These are phyloP conservation scores for Orycteropus afer DNA, from an alignment of 2,113 vertebrate species.

Conservation along the genomic window DNA sequence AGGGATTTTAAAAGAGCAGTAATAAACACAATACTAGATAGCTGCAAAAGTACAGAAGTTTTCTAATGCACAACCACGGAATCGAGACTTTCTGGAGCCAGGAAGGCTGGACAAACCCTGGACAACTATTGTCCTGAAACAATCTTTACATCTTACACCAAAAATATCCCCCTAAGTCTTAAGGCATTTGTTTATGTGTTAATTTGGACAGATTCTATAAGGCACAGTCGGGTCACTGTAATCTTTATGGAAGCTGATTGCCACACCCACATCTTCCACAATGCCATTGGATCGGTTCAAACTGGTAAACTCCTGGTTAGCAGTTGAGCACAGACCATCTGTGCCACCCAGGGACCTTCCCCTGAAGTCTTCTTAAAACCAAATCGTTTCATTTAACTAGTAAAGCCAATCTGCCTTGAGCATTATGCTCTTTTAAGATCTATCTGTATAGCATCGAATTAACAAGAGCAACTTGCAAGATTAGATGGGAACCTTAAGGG, in stretches of 20 bases:
- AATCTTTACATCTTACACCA: not conserved
- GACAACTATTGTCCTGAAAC: not conserved
- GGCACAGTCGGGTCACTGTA: no score
- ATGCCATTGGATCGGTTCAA: no score
- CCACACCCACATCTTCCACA: no score
- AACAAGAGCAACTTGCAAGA: not conserved
- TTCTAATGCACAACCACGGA: not conserved
- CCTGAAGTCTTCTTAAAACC: not conserved
- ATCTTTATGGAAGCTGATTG: no score
- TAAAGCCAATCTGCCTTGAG: not conserved
- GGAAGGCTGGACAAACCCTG: not conserved
- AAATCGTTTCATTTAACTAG: not conserved
- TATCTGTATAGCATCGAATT: not conserved
- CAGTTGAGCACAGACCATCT: no score
- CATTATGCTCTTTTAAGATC: not conserved
- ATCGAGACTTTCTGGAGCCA: not conserved
- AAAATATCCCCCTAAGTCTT: not conserved
- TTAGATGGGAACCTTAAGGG: not conserved
- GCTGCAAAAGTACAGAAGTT: not conserved
- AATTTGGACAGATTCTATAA: no score
- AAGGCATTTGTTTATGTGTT: no score
- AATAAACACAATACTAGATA: not conserved
- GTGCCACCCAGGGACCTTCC: no score
- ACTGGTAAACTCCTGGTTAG: no score
- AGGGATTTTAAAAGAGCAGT: slow-evolving; percentile 12